phyloP scores from a whole-genome alignment of 2,888 invertebrate genomes.

The Xestoiulus laeticollis region DNA sequence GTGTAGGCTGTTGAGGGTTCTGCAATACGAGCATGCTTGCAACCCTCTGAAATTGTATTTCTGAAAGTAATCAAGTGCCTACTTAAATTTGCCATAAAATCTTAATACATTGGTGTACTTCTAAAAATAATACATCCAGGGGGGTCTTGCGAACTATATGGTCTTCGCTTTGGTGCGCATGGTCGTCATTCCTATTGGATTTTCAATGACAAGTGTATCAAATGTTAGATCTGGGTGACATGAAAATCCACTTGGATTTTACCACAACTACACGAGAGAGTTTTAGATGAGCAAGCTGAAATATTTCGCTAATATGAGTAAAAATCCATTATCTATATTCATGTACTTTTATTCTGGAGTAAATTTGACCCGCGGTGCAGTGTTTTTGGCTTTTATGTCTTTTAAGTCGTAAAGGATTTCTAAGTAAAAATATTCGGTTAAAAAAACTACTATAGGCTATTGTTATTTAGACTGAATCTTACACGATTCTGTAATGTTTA shows the following conservation, averaged over 20 bases:
- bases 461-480: not conserved
- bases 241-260: conserved; percentile 30
- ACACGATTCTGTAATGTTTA: not conserved
- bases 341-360: not conserved
- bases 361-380: not conserved
- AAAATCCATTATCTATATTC: not conserved
- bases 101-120: not conserved
- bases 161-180: not conserved
- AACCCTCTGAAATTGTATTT: not conserved
- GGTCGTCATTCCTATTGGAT: not conserved
- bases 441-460: not conserved
- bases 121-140: not conserved
- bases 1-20: not conserved
- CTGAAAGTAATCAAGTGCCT: conserved; percentile 5
- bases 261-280: not conserved
- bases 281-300: not conserved
- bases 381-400: not conserved
- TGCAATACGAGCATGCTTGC: not conserved
- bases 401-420: not conserved
- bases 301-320: not conserved
- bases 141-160: not conserved
- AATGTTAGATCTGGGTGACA: not conserved
- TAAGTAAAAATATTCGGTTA: not conserved
- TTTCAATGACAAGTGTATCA: not conserved
- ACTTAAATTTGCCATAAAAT: conserved; percentile 15